Conservation (phyloP, 2,888 invertebrate genomes). For the Leptinotarsa peninsularis region DNA sequence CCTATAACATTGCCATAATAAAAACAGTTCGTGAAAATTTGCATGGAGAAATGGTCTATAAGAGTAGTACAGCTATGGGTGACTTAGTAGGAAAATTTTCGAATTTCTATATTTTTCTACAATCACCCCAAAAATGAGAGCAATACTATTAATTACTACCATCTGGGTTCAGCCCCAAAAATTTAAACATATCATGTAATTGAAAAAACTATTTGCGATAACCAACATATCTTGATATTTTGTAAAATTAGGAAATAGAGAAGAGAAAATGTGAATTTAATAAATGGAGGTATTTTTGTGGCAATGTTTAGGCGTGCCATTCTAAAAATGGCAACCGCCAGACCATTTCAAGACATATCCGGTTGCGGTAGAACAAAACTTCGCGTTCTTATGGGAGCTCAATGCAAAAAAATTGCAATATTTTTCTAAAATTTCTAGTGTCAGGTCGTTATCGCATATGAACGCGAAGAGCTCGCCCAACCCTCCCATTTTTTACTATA, state of each 20-base stretch:
- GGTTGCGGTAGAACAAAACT: conserved; percentile 59
- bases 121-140: conserved; percentile 31
- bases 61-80: conserved; percentile 1
- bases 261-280: conserved; percentile 53
- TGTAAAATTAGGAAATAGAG: conserved; percentile 37
- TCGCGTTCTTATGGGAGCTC: conserved; percentile 63
- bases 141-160: conserved; percentile 37
- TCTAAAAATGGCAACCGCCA: conserved; percentile 57
- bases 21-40: conserved; percentile 2
- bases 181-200: conserved; percentile 52
- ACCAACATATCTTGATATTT: conserved; percentile 52
- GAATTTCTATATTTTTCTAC: neutral
- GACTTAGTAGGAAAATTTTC: neutral
- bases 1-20: conserved; percentile 30
- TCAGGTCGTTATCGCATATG: conserved; percentile 67
- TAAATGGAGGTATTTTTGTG: conserved; percentile 62
- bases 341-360: conserved; percentile 68
- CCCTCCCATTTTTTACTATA: conserved; percentile 63
- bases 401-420: conserved; percentile 57
- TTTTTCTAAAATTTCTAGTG: conserved; percentile 64
- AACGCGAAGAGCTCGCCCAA: conserved; percentile 62
- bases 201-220: conserved; percentile 54
- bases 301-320: conserved; percentile 60
- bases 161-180: conserved; percentile 32
- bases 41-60: conserved; percentile 3